Evolutionary conservation across 2,888 invertebrate species (phyloP).

Genomic region (Plagodis pulveraria): DNA sequence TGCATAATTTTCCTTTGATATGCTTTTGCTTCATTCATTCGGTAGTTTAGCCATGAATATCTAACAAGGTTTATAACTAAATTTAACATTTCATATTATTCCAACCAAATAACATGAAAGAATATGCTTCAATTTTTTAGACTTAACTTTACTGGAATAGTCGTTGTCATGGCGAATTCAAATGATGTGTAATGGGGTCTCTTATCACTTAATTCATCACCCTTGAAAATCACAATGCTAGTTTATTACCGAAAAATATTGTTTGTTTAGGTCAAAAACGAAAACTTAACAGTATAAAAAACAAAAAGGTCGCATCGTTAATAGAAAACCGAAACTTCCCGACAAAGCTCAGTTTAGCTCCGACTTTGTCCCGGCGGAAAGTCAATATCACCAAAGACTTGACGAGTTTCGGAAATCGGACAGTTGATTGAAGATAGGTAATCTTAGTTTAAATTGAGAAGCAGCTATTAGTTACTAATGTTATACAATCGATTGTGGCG

Average conservation of each 20-base stretch:
- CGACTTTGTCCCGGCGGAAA: constrained; percentile 51
- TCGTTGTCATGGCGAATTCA: too few relatives aligned
- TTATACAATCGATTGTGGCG: too few relatives aligned
- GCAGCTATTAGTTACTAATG: too few relatives aligned
- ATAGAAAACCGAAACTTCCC: constrained; percentile 52
- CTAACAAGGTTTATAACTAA: not conserved
- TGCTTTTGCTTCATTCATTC: too few relatives aligned
- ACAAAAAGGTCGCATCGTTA: constrained; percentile 44
- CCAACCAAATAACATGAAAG: too few relatives aligned
- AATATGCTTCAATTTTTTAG: too few relatives aligned
- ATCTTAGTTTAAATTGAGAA: constrained; percentile 32
- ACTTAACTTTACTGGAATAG: too few relatives aligned
- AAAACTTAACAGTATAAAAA: constrained; percentile 18
- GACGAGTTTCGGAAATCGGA: constrained; percentile 41
- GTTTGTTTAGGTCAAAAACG: constrained; percentile 24
- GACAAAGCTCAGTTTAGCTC: constrained; percentile 50
- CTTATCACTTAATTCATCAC: too few relatives aligned
- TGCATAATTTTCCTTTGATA: too few relatives aligned
- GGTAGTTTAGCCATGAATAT: too few relatives aligned
- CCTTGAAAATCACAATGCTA: constrained; percentile 9
- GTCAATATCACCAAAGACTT: constrained; percentile 52
- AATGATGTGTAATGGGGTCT: too few relatives aligned
- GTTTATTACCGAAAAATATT: constrained; percentile 14
- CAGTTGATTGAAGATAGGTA: constrained; percentile 32
- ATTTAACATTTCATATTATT: not conserved